phyloP scores from a whole-genome alignment of 2,888 invertebrate genomes.

The Spisula solida region DNA sequence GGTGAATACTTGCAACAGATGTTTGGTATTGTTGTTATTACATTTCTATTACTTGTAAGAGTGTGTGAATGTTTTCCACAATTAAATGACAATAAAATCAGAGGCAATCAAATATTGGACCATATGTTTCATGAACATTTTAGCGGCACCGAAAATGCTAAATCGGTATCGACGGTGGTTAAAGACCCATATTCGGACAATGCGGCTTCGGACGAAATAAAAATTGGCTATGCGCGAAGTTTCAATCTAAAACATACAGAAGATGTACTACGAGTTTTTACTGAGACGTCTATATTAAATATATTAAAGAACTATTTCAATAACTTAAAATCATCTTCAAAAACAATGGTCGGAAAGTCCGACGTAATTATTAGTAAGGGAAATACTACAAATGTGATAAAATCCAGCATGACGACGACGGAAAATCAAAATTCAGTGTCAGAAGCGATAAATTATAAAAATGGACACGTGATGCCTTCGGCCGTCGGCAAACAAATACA shows the following conservation, averaged over 20 bases:
- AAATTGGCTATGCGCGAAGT: neutral
- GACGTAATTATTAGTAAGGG: conserved; percentile 8
- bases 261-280: conserved; percentile 19
- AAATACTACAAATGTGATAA: conserved; percentile 17
- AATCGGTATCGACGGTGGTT: neutral
- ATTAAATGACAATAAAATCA: conserved; percentile 28
- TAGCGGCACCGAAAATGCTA: neutral
- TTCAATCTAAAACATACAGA: neutral
- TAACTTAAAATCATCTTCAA: neutral
- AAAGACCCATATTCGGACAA: conserved; percentile 1
- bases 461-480: neutral
- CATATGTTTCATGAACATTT: neutral
- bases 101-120: neutral
- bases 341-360: conserved; percentile 27
- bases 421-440: neutral
- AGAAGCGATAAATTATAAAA: conserved; percentile 26
- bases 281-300: conserved; percentile 28
- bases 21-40: conserved; percentile 36
- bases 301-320: conserved; percentile 29
- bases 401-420: conserved; percentile 9
- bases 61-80: conserved; percentile 44
- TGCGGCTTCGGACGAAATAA: neutral
- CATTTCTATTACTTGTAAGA: conserved; percentile 18
- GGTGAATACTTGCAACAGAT: conserved; percentile 44
- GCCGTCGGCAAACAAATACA: neutral